Conservation (phyloP, 2,888 invertebrate genomes). For the Imbricaverruca yamaguchii region DNA sequence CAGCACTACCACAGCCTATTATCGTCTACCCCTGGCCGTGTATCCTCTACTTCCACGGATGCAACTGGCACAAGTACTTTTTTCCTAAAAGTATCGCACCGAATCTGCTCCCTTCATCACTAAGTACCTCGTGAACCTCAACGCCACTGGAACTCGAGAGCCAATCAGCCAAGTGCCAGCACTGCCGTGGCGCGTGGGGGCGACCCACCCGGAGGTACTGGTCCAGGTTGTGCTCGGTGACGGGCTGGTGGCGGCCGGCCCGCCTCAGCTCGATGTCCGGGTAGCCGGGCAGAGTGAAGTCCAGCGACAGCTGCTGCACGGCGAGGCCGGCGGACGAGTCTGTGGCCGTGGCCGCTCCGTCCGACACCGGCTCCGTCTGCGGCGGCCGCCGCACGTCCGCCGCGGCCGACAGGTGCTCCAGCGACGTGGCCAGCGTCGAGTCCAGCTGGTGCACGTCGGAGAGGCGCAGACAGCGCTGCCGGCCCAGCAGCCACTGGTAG, state of each 20-base stretch:
- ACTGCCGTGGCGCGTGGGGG: too few species aligned
- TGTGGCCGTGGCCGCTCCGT: conserved; percentile 48
- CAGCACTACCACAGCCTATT: too few species aligned
- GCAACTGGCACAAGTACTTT: too few species aligned
- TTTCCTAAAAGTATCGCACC: too few species aligned
- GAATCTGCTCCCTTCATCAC: too few species aligned
- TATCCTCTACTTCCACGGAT: too few species aligned
- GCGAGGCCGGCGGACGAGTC: conserved; percentile 73
- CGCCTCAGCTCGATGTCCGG: conserved; percentile 83
- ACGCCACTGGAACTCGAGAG: too few species aligned
- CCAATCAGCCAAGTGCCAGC: too few species aligned
- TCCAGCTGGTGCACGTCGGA: conserved; percentile 77
- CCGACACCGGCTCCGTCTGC: conserved; percentile 43
- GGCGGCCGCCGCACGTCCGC: conserved; percentile 60
- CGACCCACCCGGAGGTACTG: conserved; percentile 68
- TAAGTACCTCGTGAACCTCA: too few species aligned
- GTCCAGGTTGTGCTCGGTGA: conserved; percentile 87
- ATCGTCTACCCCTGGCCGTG: too few species aligned
- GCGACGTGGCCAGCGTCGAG: conserved; percentile 64
- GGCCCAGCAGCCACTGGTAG: conserved; percentile 87
- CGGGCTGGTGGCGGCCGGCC: conserved; percentile 80
- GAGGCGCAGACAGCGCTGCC: conserved; percentile 39
- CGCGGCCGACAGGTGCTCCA: conserved; percentile 42
- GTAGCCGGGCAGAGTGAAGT: conserved; percentile 92
- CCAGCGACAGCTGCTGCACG: conserved; percentile 81